phyloP scores from a whole-genome alignment of 2,888 invertebrate genomes.

The Agrotis exclamationis region DNA sequence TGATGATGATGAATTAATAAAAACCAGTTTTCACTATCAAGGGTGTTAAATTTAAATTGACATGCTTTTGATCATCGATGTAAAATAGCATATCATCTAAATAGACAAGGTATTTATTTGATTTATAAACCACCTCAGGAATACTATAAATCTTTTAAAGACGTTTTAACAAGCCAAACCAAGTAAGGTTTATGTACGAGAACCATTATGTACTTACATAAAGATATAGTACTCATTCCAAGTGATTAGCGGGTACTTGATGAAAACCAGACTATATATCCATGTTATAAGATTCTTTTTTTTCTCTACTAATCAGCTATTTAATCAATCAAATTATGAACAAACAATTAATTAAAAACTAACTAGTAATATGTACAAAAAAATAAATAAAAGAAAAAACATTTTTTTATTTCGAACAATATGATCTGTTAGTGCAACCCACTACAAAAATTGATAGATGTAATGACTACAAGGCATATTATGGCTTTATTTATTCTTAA shows the following conservation, averaged over 20 bases:
- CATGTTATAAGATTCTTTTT: too few relatives aligned
- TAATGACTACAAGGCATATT: constrained; percentile 84
- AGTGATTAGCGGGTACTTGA: constrained; percentile 22
- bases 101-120: background rate
- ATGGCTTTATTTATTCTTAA: constrained; percentile 75
- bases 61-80: too few relatives aligned
- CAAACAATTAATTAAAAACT: too few relatives aligned
- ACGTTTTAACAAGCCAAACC: background rate
- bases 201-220: constrained; percentile 4
- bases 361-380: too few relatives aligned
- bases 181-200: constrained; percentile 6
- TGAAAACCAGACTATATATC: constrained; percentile 13
- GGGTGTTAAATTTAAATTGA: background rate
- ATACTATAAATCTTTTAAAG: background rate
- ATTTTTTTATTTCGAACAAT: constrained; percentile 7
- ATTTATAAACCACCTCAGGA: background rate
- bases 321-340: too few relatives aligned
- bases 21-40: background rate
- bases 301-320: too few relatives aligned
- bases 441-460: constrained; percentile 37
- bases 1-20: too few relatives aligned
- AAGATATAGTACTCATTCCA: background rate
- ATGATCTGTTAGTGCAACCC: constrained; percentile 43
- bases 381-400: too few relatives aligned
- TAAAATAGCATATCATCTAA: constrained; percentile 1